Evolutionary conservation across 2,113 vertebrate genomes (phyloP).

Genomic region (Plestiodon gilberti): DNA sequence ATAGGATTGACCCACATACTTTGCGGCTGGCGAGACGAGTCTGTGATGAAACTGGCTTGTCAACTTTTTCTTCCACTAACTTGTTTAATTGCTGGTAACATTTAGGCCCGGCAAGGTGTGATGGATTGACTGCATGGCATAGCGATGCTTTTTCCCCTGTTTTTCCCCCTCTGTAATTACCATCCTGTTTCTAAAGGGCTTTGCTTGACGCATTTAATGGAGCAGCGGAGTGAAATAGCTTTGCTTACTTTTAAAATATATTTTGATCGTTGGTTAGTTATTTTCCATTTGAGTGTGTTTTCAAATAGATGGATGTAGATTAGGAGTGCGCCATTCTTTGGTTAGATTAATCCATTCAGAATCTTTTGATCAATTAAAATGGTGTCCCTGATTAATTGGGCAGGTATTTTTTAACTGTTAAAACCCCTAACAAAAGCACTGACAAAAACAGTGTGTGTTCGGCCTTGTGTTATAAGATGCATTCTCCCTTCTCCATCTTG

Average conservation of each 20-base stretch:
- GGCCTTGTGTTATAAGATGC: no score
- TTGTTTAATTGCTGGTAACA: conserved; percentile 53
- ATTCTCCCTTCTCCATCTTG: no score
- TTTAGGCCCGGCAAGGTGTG: conserved; percentile 42
- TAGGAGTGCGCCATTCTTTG: no score
- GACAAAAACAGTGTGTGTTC: no score
- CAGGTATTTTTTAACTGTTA: no score
- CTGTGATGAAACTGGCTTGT: conserved; percentile 53
- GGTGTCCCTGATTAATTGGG: no score
- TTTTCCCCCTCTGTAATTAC: conserved; percentile 56
- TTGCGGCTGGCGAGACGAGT: conserved; percentile 21
- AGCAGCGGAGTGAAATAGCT: conserved; percentile 48
- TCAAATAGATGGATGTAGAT: neutral
- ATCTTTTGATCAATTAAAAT: neutral
- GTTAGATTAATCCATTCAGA: neutral
- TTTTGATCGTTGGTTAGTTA: conserved; percentile 54
- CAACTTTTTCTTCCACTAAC: conserved; percentile 42
- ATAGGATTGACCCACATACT: conserved; percentile 35
- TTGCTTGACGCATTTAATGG: conserved; percentile 62
- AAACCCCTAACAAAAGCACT: no score
- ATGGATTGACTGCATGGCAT: conserved; percentile 51
- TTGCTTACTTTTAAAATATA: conserved; percentile 60
- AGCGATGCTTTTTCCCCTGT: conserved; percentile 43
- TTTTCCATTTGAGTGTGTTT: conserved; percentile 38
- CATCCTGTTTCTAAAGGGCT: conserved; percentile 54